phyloP scores from a whole-genome alignment of 1,140 invertebrate species.

The Pseudomyrmex pallidus region DNA sequence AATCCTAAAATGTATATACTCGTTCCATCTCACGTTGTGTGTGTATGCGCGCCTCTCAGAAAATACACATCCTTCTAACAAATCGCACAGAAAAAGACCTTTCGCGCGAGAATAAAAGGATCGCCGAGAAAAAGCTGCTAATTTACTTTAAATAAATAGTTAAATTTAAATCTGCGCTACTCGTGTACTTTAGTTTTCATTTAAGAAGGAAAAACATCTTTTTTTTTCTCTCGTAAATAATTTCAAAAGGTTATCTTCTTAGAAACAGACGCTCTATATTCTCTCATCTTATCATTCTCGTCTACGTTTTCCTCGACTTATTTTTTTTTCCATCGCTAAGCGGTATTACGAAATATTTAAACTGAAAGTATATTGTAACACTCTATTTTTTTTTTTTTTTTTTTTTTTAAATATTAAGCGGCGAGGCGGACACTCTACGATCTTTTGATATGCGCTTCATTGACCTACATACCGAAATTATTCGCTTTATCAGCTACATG shows the following conservation, averaged over 20 bases:
- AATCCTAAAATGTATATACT: constrained; percentile 59
- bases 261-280: neutral
- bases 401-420: neutral
- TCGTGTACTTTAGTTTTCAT: no score
- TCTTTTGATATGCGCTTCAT: neutral
- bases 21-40: constrained; percentile 42
- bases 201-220: neutral
- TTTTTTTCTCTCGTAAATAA: neutral
- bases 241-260: neutral
- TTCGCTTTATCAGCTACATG: constrained; percentile 10
- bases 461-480: neutral
- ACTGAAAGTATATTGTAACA: neutral
- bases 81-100: constrained; percentile 20
- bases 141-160: constrained; percentile 19
- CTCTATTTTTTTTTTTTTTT: neutral
- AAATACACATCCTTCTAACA: constrained; percentile 26
- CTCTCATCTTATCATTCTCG: neutral
- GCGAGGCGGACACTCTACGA: neutral
- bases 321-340: neutral
- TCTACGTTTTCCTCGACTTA: neutral
- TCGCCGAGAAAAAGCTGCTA: constrained; percentile 13
- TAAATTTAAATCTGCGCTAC: neutral
- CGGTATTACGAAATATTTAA: neutral
- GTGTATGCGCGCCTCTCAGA: neutral
- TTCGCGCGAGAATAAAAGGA: constrained; percentile 13